Evolutionary conservation across 2,888 invertebrate species (phyloP), one percentile per base, ranked within the genome.

Genomic region (Zhengitettix transpicula): DNA sequence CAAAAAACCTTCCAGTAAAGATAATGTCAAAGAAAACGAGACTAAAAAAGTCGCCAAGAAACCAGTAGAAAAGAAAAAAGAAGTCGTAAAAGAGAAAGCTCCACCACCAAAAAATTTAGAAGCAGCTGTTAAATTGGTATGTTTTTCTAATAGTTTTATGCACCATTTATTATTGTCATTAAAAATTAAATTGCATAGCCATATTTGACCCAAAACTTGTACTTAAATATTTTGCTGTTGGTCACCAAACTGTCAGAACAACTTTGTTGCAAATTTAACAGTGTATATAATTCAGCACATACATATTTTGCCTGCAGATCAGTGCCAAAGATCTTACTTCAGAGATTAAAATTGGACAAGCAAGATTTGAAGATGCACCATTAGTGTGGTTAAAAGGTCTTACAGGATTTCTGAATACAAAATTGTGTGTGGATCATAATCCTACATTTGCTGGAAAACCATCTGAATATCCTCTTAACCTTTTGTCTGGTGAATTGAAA

Each of bases 381-480:
- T 71, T 82, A 47, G 74, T 81, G 40, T 82, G 87, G 86, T 69
- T 89, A 40, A 84, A 85, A 69, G 84, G 84, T 68, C 77, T 88
- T 56, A 79, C 81, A 10, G 77, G 76, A 47, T 84, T 77, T 71
- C 72, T 85, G 52, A 85, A 84, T 68, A 74, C 77, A 0, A 82
- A 81, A 67, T 75, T 79, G 58, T 40, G n/a, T 55, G 41, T 55
- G 10, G 83, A 84, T n/a, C 75, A 81, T 52, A 84, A 84, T 67
- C 79, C 81, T 11, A 52, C 55, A 9, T 41, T 44, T 40, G 53
- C 28, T 15, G 52, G 52, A 17, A 61, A 59, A 67, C 75, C 80
- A 16, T 68, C 75, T 14, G 73, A 75, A 53, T 84, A 81, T 69
- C 85, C 84, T 0, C 67, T 80, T 52, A 59, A 54, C 15, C 55